These are phyloP conservation scores for Aurelia sp. DNA, from an alignment of 30 jellyfish, hydroid and myxozoan genomes.

Conservation along the genomic window DNA sequence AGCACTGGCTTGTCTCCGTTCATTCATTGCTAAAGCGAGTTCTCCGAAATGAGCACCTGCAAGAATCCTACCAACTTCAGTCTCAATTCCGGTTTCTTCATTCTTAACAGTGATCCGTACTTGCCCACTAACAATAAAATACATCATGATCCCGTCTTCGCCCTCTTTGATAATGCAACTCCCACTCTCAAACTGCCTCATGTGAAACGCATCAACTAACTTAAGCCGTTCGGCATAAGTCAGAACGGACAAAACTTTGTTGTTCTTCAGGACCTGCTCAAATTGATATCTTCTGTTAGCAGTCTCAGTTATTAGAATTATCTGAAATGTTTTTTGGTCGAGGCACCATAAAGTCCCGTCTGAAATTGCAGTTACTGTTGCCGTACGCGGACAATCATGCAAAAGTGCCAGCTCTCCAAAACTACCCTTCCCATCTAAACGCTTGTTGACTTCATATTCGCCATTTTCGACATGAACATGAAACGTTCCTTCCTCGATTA, in stretches of 20 bases:
- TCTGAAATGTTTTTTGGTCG: conserved; percentile 79
- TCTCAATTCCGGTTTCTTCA: conserved; percentile 31
- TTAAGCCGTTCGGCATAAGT: conserved; percentile 80
- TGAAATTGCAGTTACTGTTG: conserved; percentile 76
- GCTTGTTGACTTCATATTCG: conserved; percentile 50
- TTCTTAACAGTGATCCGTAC: conserved; percentile 64
- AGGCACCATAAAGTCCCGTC: conserved; percentile 92
- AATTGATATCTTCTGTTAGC: conserved; percentile 56
- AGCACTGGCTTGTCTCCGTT: conserved; percentile 80
- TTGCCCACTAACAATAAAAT: conserved; percentile 74
- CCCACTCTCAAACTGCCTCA: conserved; percentile 46
- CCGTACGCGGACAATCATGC: conserved; percentile 93
- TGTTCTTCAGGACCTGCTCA: conserved; percentile 68
- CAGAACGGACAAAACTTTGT: conserved; percentile 64
- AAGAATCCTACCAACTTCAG: conserved; percentile 55
- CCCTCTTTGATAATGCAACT: conserved; percentile 63
- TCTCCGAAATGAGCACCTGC: conserved; percentile 88
- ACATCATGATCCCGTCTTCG: conserved; percentile 79
- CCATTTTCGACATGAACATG: conserved; percentile 67
- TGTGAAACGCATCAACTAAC: conserved; percentile 77
- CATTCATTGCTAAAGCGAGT: conserved; percentile 78
- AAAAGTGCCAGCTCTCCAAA: conserved; percentile 94
- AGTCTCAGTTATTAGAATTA: conserved; percentile 73
- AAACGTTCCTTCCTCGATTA: conserved; percentile 75
- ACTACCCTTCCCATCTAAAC: conserved; percentile 83